Evolutionary conservation across 1,140 invertebrate species (phyloP).

Genomic region (Tetraneura akinire): DNA sequence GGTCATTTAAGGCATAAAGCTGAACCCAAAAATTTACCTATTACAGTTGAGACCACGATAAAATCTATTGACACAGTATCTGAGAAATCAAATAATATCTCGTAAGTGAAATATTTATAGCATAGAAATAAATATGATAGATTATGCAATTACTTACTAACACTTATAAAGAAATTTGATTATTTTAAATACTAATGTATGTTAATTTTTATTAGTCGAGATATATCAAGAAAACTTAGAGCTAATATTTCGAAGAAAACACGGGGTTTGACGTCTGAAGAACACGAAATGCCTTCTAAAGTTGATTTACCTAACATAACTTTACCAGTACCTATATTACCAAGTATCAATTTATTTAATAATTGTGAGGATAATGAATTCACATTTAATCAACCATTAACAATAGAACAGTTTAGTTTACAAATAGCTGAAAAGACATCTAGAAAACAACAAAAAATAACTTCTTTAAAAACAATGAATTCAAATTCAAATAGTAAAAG

Average conservation of each 20-base stretch:
- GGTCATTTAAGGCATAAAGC: conserved; percentile 12
- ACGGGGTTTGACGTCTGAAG: background rate
- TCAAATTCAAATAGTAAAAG: background rate
- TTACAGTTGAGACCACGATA: background rate
- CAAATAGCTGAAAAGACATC: conserved; percentile 31
- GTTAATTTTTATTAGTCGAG: background rate
- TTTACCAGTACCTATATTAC: conserved; percentile 10
- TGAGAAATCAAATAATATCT: background rate
- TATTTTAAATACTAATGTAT: background rate
- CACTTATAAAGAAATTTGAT: too few species aligned
- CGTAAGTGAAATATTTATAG: conserved; percentile 24
- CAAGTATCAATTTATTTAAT: conserved; percentile 33
- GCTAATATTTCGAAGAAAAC: conserved; percentile 34
- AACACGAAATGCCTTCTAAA: conserved; percentile 37
- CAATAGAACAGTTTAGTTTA: conserved; percentile 40
- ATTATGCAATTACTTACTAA: too few species aligned
- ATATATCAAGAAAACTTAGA: conserved; percentile 25
- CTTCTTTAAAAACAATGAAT: background rate
- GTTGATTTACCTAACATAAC: conserved; percentile 33
- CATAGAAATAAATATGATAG: too few species aligned
- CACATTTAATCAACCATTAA: conserved; percentile 43
- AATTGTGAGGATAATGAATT: conserved; percentile 15
- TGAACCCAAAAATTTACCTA: conserved; percentile 8
- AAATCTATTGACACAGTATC: background rate
- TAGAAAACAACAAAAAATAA: conserved; percentile 2